Evolutionary conservation across 2,888 invertebrate genomes (phyloP), one percentile per base, ranked within the genome.

Genomic region (Chironomus riparius): DNA sequence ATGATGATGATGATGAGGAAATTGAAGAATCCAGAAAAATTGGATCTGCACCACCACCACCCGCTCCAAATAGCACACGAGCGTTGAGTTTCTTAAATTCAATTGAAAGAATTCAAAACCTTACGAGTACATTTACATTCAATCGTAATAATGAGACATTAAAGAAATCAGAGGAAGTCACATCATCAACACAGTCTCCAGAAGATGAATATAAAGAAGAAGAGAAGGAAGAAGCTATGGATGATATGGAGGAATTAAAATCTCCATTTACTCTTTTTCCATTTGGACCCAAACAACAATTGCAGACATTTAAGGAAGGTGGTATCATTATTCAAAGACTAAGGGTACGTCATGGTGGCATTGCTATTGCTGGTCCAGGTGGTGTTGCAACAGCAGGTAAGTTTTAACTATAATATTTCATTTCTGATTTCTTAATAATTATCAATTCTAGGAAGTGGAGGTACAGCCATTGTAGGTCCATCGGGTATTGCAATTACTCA

Each of bases 351-450:
- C 88, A 88, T 81, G 92, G 92, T 2, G 92, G 92, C 15, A 91
- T 92, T 5, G 92, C 92, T 0, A 92, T 92, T 73, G 92, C 92
- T 2, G 92, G 92, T 0, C 92, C 92, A 0, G 92, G 92, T n/a
- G 92, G 92, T 48, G 90, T 92, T 12, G 92, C 92, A 0, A 92
- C 92, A 0, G 92, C 92, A 1, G 92, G 92, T 13, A 88, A 88
- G 18, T 15, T 5, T 13, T 3, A 50, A 0, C n/a, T 5, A 15
- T 15, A 15, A 15, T 18, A 56, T 56, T 5, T 56, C 18, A 4
- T 28, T 48, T 47, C 0, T 70, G 15, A 6, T 15, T 74, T 74
- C 21, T 38, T 24, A n/a, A n/a, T n/a, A n/a, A n/a, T n/a, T n/a
- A n/a, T n/a, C n/a, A n/a, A 50, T 15, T 22, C 22, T 62, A n/a